Evolutionary conservation across 2,888 invertebrate genomes (phyloP).

Genomic region (Drosophila nr. perissopoda): DNA sequence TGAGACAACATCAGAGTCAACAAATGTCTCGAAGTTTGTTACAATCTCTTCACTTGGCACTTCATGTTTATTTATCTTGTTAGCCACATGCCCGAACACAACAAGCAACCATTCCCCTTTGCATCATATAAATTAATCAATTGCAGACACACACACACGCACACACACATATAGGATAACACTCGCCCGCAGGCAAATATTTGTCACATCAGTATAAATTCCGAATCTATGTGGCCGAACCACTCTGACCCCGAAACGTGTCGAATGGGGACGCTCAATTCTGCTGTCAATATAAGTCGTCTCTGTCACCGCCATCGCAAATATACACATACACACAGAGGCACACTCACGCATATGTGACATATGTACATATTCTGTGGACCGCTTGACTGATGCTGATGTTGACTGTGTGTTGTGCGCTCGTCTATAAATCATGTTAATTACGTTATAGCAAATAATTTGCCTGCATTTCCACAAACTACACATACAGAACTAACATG

Average conservation of each 20-base stretch:
- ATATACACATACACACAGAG: constrained; percentile 32
- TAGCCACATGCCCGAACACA: constrained; percentile 42
- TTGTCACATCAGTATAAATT: constrained; percentile 62
- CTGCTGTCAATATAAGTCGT: constrained; percentile 71
- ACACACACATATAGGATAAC: constrained; percentile 25
- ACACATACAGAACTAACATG: constrained; percentile 20
- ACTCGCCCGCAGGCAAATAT: constrained; percentile 55
- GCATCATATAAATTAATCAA: constrained; percentile 72
- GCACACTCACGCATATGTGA: constrained; percentile 1
- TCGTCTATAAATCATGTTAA: constrained; percentile 79
- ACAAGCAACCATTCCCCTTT: constrained; percentile 29
- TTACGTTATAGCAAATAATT: constrained; percentile 80
- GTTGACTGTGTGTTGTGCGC: constrained; percentile 69
- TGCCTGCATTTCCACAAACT: constrained; percentile 57
- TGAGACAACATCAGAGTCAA: constrained; percentile 1
- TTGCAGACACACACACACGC: constrained; percentile 52
- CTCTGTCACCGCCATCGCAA: constrained; percentile 62
- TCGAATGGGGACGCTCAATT: constrained; percentile 48
- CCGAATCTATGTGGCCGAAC: constrained; percentile 30
- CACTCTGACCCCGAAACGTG: constrained; percentile 33
- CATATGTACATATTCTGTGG: constrained; percentile 27
- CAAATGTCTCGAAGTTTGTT: constrained; percentile 33
- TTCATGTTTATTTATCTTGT: constrained; percentile 56
- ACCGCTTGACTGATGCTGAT: constrained; percentile 48
- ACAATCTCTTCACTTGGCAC: constrained; percentile 45